Conservation (phyloP, 2,888 invertebrate genomes). For the Cryptus viduatorius region DNA sequence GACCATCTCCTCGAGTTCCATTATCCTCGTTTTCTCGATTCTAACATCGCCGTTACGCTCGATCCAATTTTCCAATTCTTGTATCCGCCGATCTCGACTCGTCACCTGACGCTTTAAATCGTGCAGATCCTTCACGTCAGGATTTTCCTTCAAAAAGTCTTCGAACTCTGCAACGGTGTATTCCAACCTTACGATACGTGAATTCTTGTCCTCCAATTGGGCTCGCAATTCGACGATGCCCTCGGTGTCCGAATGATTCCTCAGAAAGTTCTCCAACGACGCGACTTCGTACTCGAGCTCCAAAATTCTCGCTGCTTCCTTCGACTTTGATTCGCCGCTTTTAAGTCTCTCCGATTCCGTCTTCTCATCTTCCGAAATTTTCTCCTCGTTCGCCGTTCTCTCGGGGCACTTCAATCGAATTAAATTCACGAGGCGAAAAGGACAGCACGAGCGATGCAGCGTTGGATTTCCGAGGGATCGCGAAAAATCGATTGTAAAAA, state of each 20-base stretch:
- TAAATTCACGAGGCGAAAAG: constrained; percentile 28
- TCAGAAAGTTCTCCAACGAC: constrained; percentile 86
- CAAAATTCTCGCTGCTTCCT: constrained; percentile 84
- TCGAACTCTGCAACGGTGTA: constrained; percentile 89
- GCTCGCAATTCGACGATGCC: constrained; percentile 87
- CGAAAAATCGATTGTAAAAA: constrained; percentile 24
- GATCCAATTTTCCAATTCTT: constrained; percentile 84
- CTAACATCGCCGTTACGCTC: constrained; percentile 86
- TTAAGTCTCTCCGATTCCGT: not conserved
- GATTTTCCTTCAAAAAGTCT: constrained; percentile 83
- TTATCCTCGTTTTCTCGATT: constrained; percentile 77
- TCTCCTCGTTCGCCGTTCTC: not conserved
- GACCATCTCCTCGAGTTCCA: constrained; percentile 81
- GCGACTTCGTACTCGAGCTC: constrained; percentile 87
- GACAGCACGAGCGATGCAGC: constrained; percentile 10
- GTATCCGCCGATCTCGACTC: constrained; percentile 74
- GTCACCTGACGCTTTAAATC: constrained; percentile 76
- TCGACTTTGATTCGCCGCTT: not conserved
- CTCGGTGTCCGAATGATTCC: constrained; percentile 87
- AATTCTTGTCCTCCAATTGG: constrained; percentile 88
- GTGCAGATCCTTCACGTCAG: constrained; percentile 84
- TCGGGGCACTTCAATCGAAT: not conserved
- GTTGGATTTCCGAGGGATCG: constrained; percentile 18
- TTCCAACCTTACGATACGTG: constrained; percentile 92
- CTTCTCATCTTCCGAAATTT: not conserved